Evolutionary conservation across 2,888 invertebrate genomes (phyloP).

Genomic region (Stenotaenia linearis): DNA sequence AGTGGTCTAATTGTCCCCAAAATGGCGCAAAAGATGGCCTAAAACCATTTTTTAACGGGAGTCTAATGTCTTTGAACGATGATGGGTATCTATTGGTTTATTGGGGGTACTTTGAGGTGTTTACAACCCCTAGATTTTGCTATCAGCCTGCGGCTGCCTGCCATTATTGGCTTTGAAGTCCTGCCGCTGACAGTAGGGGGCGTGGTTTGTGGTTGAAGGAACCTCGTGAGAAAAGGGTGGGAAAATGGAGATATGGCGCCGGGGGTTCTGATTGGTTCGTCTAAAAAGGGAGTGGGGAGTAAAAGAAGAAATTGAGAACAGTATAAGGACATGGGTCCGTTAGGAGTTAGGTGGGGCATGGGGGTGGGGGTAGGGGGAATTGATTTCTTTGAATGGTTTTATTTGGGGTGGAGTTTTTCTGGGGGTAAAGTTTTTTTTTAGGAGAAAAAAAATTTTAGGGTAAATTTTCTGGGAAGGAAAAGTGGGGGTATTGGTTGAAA

Average conservation of each 20-base stretch:
- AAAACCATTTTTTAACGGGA: not conserved
- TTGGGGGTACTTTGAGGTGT: slow-evolving; percentile 23
- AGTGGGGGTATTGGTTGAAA: too few species aligned
- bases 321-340: not conserved
- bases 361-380: too few species aligned
- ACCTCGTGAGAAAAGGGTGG: slow-evolving; percentile 26
- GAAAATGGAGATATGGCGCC: slow-evolving; percentile 17
- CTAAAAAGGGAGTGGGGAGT: slow-evolving; percentile 7
- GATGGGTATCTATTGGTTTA: slow-evolving; percentile 20
- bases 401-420: too few species aligned
- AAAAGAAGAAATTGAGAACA: not conserved
- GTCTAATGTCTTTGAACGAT: slow-evolving; percentile 24
- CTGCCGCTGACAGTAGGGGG: slow-evolving; percentile 17
- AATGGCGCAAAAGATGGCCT: too few species aligned
- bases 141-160: not conserved
- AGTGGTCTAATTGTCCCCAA: not conserved
- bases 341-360: too few species aligned
- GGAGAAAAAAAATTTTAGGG: too few species aligned
- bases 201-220: slow-evolving; percentile 21
- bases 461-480: too few species aligned
- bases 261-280: slow-evolving; percentile 7
- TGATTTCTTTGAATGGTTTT: too few species aligned
- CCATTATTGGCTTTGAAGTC: slow-evolving; percentile 20
- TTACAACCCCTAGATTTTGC: slow-evolving; percentile 2
- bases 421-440: too few species aligned